Evolutionary conservation across 2,888 invertebrate species (phyloP), one percentile per base, ranked within the genome.

Genomic region (Drosophila demipolita): DNA sequence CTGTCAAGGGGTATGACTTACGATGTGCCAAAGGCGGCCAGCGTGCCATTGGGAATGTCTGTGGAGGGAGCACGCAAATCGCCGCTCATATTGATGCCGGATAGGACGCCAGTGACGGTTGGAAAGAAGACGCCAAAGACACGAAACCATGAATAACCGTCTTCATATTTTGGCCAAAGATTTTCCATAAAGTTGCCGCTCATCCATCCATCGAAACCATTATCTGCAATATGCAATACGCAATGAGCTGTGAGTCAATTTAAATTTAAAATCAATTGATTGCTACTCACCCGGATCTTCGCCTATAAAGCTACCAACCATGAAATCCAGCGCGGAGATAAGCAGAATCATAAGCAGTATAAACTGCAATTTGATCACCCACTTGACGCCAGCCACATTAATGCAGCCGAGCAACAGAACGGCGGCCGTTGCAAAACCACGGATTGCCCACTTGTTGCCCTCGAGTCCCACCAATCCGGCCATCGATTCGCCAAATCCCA

Each of bases 31-130:
- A 99, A 96, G 53, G 99, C 98, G 45, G 98, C 97, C 62, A 99
- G 93, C 3, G 99, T 98, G 17, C 99, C 99, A 93, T 97, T 97
- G 0, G 99, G 99, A 91, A 99, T 99, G 93, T 98, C 98, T 49
- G 95, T 95, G 7, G 97, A 97, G 2, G 99, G 99, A 82, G 98
- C 96, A 82, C 96, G 95, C 66, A 99, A 94, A 93, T 99, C 99
- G 17, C 99, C 99, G 91, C 98, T 98, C 99, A 99, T 99, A 92
- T 99, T 99, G 84, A 99, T 99, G 38, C 99, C 99, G 8, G 99
- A 98, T 80, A 99, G 94, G 75, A 99, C 97, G 20, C 99, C 99
- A 54, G 99, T 99, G 33, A 99, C 97, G 0, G 99, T 98, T 17
- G 99, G 99, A 92, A 99, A 99, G 93, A 99, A 99, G 3, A 99